phyloP scores from a whole-genome alignment of 2,113 vertebrate species.

The Nothoprocta perdicaria region DNA sequence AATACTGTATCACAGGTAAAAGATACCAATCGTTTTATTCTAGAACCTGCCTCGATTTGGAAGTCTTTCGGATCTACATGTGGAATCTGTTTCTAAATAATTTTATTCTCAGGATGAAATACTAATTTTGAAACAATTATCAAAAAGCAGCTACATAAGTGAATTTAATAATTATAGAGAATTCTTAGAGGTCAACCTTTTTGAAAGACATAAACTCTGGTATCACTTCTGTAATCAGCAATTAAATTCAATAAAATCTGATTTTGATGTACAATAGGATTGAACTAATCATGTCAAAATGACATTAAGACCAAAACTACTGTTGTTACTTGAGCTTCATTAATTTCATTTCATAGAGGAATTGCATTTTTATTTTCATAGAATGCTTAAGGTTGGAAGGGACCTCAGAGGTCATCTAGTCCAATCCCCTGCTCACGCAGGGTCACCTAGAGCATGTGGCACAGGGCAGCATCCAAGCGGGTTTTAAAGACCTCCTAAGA shows the following conservation, averaged over 20 bases:
- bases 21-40: neutral
- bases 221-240: neutral
- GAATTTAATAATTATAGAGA: neutral
- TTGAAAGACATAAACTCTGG: neutral
- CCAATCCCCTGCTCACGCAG: no score
- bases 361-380: no score
- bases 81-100: slow-evolving; percentile 3
- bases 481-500: no score
- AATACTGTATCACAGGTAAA: neutral
- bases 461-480: no score
- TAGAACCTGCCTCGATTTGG: neutral
- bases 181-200: neutral
- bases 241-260: neutral
- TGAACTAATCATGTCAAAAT: neutral
- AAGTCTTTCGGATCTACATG: neutral
- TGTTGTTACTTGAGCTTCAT: neutral
- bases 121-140: neutral
- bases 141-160: neutral
- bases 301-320: neutral
- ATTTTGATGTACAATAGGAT: neutral
- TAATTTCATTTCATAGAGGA: no score
- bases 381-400: no score
- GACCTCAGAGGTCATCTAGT: no score
- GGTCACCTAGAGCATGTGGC: no score
- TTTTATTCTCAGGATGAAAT: neutral